Base-by-base conservation (phyloP, 64 coral and sea anemone genomes). In the Platygyra sinensis region DNA sequence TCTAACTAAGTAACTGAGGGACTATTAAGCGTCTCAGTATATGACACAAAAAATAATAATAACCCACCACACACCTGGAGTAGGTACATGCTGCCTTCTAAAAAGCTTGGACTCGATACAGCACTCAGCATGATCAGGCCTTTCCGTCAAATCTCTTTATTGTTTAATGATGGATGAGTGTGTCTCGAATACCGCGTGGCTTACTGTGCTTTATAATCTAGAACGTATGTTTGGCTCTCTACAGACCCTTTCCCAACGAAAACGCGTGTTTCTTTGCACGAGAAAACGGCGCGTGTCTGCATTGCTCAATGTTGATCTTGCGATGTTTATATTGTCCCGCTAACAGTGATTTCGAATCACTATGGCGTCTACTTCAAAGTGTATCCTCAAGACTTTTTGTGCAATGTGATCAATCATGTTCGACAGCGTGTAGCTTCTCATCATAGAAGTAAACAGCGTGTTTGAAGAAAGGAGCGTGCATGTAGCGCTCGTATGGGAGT, bases 121-220 rank as follows among this genome's bases (percentile, higher is more conserved):
- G 36, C 28, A 50, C 81, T 25, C 81, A 85, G 81, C 81, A 72
- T 69, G 81, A 85, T 38, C 63, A 13, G 28, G 22, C 20, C 62
- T 52, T 85, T 69, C 63, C 62, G 63, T 72, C 81, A 25, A 72
- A 39, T 7, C 20, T 51, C 57, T 52, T 49, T 51, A 52, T 85
- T 85, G 81, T 85, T 71, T 85, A 71, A 85, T 85, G 81, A 85
- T 85, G 62, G 81, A 85, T 85, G 65, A 29, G 63, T 85, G 22
- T 67, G 63, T 85, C 71, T 51, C 49, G 81, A 2, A 60, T 71
- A 51, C 62, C 62, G 33, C 62, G 64, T 85, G 81, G 62, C 28
- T 85, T 6, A 15, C 63, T 28, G 29, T 84, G 31, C 62, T 69
- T 25, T 20, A 69, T 36, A 72, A 33, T 31, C 20, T 72, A 69